Evolutionary conservation across 2,113 vertebrate species (phyloP), one percentile per base, ranked within the genome.

Genomic region (Irena cyanogastra): DNA sequence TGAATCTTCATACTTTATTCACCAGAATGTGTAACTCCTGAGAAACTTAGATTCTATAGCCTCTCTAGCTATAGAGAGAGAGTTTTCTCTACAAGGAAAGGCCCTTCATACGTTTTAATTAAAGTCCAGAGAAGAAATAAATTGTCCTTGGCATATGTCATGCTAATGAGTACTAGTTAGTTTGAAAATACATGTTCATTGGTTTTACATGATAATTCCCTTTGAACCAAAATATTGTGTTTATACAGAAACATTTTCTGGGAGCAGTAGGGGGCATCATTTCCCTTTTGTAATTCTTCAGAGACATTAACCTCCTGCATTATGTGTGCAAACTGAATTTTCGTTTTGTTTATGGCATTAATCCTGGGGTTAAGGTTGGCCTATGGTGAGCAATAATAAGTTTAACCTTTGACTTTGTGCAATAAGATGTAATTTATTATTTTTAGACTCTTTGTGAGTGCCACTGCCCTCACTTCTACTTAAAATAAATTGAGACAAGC

Each of bases 231-330:
- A 86, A 64, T 19, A 57, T 3, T 44, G 11, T 41, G 2, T 45
- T 68, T 44, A 44, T 76, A 78, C 16, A 61, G 82, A 69, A 80
- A 52, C 83, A 21, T 76, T 71, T 52, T 77, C 83, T 68, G 60
- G 10, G 37, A 94, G 90, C 98, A 95, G 97, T 93, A 98, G 98
- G 95, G 97, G 98, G 95, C 98, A 89, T 84, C 87, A 8, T 98
- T 97, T 97, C 97, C 82, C 98, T 98, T 97, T 89, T 90, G 63
- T 94, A 97, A 97, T 94, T 92, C 97, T 98, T 94, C 35, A 87
- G 97, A 97, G 97, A 95, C 83, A 7, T 92, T 92, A 71, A 91
- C 53, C 41, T 72, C 8, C 31, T 57, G 50, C 31, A 59, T 74
- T 60, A 54, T 28, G 37, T 53, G 79, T 77, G 84, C 79, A 90